These are phyloP conservation scores for Meghimatium bilineatum DNA, from an alignment of 2,888 invertebrate species.

Conservation along the genomic window DNA sequence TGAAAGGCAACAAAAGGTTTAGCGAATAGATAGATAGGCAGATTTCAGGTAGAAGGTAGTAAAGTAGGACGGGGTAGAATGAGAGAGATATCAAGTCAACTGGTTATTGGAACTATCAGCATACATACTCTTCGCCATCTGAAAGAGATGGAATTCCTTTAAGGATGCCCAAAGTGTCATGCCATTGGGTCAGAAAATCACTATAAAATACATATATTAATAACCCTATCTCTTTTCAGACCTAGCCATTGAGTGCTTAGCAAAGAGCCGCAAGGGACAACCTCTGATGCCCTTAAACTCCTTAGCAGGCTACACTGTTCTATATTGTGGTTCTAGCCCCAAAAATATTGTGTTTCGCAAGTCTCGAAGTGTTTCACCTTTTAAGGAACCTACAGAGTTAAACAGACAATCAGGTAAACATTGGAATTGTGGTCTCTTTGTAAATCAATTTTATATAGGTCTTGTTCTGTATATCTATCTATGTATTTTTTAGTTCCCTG, in stretches of 20 bases:
- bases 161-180: no score
- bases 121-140: no score
- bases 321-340: constrained; percentile 66
- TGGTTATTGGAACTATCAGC: no score
- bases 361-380: constrained; percentile 65
- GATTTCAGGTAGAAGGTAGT: no score
- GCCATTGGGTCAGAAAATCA: no score
- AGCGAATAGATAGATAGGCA: no score
- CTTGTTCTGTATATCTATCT: not conserved
- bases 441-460: not conserved
- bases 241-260: constrained; percentile 75
- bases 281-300: constrained; percentile 71
- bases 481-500: not conserved
- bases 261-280: constrained; percentile 70
- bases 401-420: constrained; percentile 32
- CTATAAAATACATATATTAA: not conserved
- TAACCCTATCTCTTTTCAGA: constrained; percentile 59
- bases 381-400: constrained; percentile 57
- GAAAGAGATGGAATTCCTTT: no score
- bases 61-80: no score
- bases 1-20: no score
- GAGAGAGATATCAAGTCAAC: no score
- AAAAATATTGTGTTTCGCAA: constrained; percentile 58
- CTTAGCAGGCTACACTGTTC: constrained; percentile 63
- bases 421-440: not conserved